Evolutionary conservation across 2,113 vertebrate species (phyloP).

Genomic region (Pagrus major): DNA sequence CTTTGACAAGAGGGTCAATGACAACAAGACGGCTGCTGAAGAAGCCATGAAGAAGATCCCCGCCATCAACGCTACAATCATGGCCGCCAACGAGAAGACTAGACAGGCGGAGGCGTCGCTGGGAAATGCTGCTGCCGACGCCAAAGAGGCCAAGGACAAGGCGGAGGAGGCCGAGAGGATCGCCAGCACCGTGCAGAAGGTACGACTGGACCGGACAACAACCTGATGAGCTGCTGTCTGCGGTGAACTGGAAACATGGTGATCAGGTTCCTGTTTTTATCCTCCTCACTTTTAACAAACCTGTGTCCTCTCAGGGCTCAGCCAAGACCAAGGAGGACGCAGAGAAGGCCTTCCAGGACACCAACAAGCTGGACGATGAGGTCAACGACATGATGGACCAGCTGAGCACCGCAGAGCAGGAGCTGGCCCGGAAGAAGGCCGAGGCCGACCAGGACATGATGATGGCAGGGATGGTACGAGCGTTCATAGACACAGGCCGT

Average conservation of each 20-base stretch:
- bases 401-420: constrained; percentile 88
- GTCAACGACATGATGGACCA: constrained; percentile 90
- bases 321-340: constrained; percentile 90
- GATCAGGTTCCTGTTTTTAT: accelerated
- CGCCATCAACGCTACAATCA: constrained; percentile 90
- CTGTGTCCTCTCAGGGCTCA: constrained; percentile 85
- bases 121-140: constrained; percentile 90
- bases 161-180: constrained; percentile 92
- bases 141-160: constrained; percentile 89
- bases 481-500: too few species aligned
- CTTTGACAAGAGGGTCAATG: constrained; percentile 94
- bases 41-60: constrained; percentile 93
- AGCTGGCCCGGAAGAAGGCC: constrained; percentile 88
- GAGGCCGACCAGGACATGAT: constrained; percentile 94
- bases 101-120: constrained; percentile 88
- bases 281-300: background rate
- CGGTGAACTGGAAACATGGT: too few species aligned
- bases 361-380: constrained; percentile 88
- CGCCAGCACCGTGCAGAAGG: constrained; percentile 90
- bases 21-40: constrained; percentile 97
- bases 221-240: background rate
- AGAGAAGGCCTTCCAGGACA: constrained; percentile 89
- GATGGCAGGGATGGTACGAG: constrained; percentile 93
- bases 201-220: constrained; percentile 45
- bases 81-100: constrained; percentile 92